phyloP scores from a whole-genome alignment of 2,797 vertebrate genomes.

The Numenius phaeopus region DNA sequence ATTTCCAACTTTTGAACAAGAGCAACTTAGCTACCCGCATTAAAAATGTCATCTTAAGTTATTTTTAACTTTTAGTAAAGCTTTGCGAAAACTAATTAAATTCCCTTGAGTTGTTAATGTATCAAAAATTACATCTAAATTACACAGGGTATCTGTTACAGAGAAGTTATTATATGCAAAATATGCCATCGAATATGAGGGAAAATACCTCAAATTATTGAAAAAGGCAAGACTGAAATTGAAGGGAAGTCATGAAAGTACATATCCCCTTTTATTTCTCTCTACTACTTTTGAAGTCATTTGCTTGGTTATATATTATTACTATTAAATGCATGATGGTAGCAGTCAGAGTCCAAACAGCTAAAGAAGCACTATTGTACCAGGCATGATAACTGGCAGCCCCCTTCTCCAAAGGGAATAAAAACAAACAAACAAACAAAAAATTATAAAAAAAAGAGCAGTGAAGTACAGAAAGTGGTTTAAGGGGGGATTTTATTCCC shows the following conservation, averaged over 20 bases:
- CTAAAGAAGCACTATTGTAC: background rate
- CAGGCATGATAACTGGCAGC: background rate
- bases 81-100: background rate
- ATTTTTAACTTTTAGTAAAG: conserved; percentile 24
- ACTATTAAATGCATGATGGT: background rate
- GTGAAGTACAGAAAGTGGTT: background rate
- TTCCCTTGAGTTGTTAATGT: background rate
- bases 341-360: background rate
- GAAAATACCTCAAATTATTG: conserved; percentile 5
- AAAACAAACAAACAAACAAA: background rate
- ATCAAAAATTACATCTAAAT: conserved; percentile 40
- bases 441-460: background rate
- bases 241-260: conserved; percentile 9
- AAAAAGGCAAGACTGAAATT: conserved; percentile 27
- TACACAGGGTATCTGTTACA: conserved; percentile 13
- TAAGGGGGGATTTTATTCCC: background rate
- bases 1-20: conserved; percentile 4
- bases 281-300: background rate
- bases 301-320: conserved; percentile 13
- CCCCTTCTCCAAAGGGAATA: background rate
- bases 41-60: conserved; percentile 9
- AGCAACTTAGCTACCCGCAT: background rate
- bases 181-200: background rate
- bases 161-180: conserved; percentile 6
- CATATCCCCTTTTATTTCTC: background rate